Base-by-base conservation (phyloP, 2,888 invertebrate genomes). In the Malthinus seriepunctatus region DNA sequence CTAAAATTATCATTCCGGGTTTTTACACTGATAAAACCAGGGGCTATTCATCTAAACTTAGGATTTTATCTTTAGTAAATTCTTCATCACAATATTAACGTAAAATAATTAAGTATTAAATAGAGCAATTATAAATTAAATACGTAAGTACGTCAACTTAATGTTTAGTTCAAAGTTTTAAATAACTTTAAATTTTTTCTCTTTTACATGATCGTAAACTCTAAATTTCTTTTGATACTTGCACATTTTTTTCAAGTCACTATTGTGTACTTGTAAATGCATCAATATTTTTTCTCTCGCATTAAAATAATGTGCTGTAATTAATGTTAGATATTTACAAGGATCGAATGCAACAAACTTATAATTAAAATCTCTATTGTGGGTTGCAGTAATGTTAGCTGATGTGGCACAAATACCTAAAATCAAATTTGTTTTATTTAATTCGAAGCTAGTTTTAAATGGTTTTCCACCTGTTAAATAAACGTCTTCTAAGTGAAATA, bases 401-500 rank as follows among this genome's bases (percentile, higher is more conserved):
- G 81, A 81, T 9, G 79, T 78, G 0, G 90, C 86, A 71, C 89
- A 88, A 60, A 89, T 82, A 15, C 84, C 85, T 83, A 67, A 0
- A 56, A 63, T 7, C 31, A 50, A 34, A 53, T 14, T 32, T 51
- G 48, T 55, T 9, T 46, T 9, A 23, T 46, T 32, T 49, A 39
- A 5, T 2, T 10, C 8, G 32, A 11, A 9, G 9, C 8, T 11
- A 12, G 9, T 14, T 9, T 38, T 3, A 8, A 10, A 51, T 10
- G 51, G 5, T 5, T 23, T 5, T 23, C 5, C 63, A 80, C 90
- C 91, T 3, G 90, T 91, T 56, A 91, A 83, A 69, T 86, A 91
- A 23, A 91, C 86, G 71, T 91, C 91, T 74, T 91, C 91, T 33
- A 91, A 76, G 71, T 92, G 90, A 66, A 92, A 84, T 47, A 90